A percentile compares a stretch with the other conserved stretches of the same genome.
These are phyloP conservation scores for Phoenicopterus ruber DNA, from an alignment of 2,113 vertebrate species.

Conservation along the genomic window DNA sequence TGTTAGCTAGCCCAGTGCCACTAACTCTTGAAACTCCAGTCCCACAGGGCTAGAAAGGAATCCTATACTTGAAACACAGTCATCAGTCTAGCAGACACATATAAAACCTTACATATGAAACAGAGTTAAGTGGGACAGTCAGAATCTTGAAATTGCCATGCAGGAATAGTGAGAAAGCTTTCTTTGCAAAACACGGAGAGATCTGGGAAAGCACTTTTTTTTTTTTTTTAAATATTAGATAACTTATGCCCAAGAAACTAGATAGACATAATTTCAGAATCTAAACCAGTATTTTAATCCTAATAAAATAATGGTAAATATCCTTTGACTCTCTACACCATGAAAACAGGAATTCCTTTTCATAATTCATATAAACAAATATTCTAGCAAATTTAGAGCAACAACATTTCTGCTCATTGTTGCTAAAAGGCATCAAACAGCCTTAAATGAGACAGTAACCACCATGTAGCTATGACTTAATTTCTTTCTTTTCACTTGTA, in stretches of 20 bases:
- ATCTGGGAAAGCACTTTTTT: background rate
- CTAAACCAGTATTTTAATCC: background rate
- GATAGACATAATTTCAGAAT: background rate
- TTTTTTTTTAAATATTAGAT: background rate
- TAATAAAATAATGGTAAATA: background rate
- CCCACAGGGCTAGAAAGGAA: background rate
- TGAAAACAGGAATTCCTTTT: background rate
- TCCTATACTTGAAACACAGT: accelerated
- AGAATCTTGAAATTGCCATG: background rate
- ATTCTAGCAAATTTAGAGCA: background rate
- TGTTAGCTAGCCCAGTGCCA: background rate
- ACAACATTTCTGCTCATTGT: background rate
- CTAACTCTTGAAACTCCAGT: background rate
- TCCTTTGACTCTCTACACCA: background rate
- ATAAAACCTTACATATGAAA: background rate
- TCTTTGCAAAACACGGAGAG: background rate
- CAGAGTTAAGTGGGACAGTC: background rate
- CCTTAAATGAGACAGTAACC: background rate
- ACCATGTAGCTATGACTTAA: background rate
- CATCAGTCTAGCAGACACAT: background rate
- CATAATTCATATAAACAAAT: background rate
- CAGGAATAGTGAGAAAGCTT: background rate
- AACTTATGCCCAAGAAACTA: background rate
- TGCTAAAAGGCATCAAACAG: background rate
- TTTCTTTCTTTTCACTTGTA: background rate